phyloP scores from a whole-genome alignment of 2,797 vertebrate genomes.

The Semaprochilodus insignis region DNA sequence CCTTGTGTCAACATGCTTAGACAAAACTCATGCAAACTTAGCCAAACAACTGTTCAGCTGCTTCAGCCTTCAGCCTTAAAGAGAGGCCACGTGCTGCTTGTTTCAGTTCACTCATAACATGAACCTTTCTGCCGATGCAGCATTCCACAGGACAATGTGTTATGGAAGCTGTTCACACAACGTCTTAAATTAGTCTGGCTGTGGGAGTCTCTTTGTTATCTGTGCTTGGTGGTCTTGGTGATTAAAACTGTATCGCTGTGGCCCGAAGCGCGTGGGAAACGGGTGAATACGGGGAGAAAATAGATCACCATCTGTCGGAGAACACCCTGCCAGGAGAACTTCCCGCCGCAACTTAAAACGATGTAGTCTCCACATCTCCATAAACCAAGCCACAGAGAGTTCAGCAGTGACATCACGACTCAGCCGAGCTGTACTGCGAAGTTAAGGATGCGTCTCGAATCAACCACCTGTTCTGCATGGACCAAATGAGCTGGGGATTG shows the following conservation, averaged over 20 bases:
- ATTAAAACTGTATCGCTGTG: conserved; percentile 53
- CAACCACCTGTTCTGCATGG: not conserved
- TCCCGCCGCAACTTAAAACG: conserved; percentile 29
- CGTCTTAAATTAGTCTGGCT: conserved; percentile 35
- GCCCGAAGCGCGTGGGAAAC: conserved; percentile 47
- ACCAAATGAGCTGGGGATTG: not conserved
- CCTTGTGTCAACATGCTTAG: not conserved
- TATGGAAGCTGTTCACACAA: conserved; percentile 8
- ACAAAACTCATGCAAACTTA: not conserved
- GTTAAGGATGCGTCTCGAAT: not conserved
- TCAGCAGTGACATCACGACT: not conserved
- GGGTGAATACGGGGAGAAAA: conserved; percentile 54
- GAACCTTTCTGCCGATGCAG: not conserved
- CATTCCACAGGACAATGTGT: not conserved
- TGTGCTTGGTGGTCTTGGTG: conserved; percentile 22
- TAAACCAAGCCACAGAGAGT: not conserved
- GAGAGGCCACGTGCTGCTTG: too few species aligned
- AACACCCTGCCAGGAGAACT: conserved; percentile 47
- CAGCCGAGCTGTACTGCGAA: not conserved
- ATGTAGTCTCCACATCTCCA: not conserved
- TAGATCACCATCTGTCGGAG: conserved; percentile 62
- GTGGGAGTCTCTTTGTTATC: conserved; percentile 46
- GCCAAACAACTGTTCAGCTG: not conserved
- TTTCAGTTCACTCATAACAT: not conserved
- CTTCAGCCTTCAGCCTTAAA: not conserved